A percentile compares a stretch with the other conserved stretches of the same genome.
phyloP scores from a whole-genome alignment of 2,113 vertebrate genomes.

The Peromyscus maniculatus region DNA sequence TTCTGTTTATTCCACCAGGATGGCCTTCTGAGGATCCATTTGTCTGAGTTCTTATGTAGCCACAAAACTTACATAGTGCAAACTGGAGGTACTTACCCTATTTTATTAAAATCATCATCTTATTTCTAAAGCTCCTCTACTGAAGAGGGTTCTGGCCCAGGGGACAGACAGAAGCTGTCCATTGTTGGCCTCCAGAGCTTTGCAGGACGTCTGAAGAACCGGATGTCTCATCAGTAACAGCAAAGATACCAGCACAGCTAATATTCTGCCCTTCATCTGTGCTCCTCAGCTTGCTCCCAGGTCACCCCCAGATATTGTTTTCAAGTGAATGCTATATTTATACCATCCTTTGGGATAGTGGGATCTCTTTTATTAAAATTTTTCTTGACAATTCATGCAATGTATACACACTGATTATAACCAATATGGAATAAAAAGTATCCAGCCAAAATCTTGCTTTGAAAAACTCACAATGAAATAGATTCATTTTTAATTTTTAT shows the following conservation, averaged over 20 bases:
- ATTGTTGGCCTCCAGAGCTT: not conserved
- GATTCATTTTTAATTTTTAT: constrained; percentile 25
- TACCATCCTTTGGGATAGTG: not conserved
- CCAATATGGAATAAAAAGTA: not conserved
- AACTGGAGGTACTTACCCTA: not conserved
- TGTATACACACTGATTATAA: no score
- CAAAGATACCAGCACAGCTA: not conserved
- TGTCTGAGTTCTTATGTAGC: no score
- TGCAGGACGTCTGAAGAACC: not conserved
- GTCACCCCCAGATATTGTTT: not conserved
- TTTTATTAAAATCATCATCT: not conserved
- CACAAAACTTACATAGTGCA: not conserved
- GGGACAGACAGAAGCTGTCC: no score
- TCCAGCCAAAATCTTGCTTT: not conserved
- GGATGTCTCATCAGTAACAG: no score
- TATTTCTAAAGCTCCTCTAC: no score
- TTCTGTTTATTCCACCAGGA: not conserved
- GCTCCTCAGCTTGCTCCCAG: not conserved
- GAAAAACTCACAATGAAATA: not conserved
- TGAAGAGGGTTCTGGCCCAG: not conserved
- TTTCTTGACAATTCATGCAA: not conserved
- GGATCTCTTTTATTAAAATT: not conserved
- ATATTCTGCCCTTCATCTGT: not conserved
- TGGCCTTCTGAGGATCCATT: not conserved
- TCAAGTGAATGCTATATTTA: not conserved